Evolutionary conservation across 2,888 invertebrate genomes (phyloP), one percentile per base, ranked within the genome.

Genomic region (Heliconius cydno): DNA sequence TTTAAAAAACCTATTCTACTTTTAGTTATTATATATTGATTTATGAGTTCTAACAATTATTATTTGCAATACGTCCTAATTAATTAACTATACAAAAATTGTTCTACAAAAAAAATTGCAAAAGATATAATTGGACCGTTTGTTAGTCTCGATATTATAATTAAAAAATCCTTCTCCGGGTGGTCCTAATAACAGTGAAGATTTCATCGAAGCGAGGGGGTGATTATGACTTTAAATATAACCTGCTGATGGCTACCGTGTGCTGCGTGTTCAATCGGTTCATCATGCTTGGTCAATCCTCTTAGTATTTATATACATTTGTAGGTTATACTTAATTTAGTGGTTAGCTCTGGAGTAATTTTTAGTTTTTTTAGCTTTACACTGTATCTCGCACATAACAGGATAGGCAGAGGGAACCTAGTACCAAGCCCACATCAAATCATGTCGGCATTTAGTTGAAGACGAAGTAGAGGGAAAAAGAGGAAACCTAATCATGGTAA

Each of bases 171-270:
- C 9, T 67, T 38, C 34, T 28, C 66, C 77, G 79, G 82, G 83
- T 82, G 83, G 83, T 83, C 83, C 41, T 67, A 73, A 71, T 78
- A 79, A 77, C 78, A 81, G 70, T 66, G 79, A 67, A 77, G 77
- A 79, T 79, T 81, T 73, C 74, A 73, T 73, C 38, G 28, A 79
- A 79, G 74, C 28, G 77, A 79, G 38, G 67, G 66, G 72, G 68
- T 79, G 77, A 71, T 77, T 68, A 79, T 70, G 63, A 60, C 70
- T 41, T 68, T 81, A 79, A 79, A 81, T 79, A 82, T 79, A 82
- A 81, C 82, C 73, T 82, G 79, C 80, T 77, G 80, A 81, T 83
- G 79, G 84, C 83, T 81, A 79, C 80, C 80, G 82, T 77, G 70
- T 63, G 79, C 76, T 81, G 80, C 73, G 73, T 68, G 80, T 78